Evolutionary conservation across 2,797 vertebrate species (phyloP).

Genomic region (Crenuchus spilurus): DNA sequence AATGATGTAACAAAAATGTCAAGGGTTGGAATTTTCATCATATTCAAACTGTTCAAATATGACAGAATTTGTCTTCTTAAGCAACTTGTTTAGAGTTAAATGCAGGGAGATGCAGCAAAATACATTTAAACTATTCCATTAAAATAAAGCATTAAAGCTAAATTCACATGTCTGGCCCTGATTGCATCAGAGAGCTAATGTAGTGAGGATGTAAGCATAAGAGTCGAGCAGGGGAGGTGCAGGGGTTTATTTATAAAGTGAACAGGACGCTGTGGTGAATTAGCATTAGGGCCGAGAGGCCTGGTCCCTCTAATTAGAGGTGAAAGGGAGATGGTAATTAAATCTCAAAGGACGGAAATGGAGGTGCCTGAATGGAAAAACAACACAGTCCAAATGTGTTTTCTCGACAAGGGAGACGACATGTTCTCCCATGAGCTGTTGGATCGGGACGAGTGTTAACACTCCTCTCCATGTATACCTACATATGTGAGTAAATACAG

Average conservation of each 20-base stretch:
- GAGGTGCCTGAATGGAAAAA: conserved; percentile 56
- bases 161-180: neutral
- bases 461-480: conserved; percentile 29
- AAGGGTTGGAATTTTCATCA: too few species aligned
- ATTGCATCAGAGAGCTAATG: conserved; percentile 25
- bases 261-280: conserved; percentile 64
- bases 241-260: conserved; percentile 63
- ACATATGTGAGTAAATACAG: conserved; percentile 5
- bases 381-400: conserved; percentile 63
- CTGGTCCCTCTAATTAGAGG: conserved; percentile 79
- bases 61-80: too few species aligned
- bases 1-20: too few species aligned
- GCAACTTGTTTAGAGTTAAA: neutral
- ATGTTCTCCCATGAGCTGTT: conserved; percentile 60
- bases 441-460: conserved; percentile 23
- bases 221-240: conserved; percentile 47
- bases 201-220: conserved; percentile 37
- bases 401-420: conserved; percentile 58
- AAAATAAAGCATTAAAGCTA: conserved; percentile 4
- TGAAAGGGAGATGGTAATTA: conserved; percentile 80
- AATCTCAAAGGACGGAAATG: conserved; percentile 65
- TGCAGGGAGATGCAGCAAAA: neutral
- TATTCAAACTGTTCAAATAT: too few species aligned
- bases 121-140: conserved; percentile 5
- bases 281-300: conserved; percentile 69